Evolutionary conservation across 2,797 vertebrate species (phyloP).

Genomic region (Micropoecilia bifurca): DNA sequence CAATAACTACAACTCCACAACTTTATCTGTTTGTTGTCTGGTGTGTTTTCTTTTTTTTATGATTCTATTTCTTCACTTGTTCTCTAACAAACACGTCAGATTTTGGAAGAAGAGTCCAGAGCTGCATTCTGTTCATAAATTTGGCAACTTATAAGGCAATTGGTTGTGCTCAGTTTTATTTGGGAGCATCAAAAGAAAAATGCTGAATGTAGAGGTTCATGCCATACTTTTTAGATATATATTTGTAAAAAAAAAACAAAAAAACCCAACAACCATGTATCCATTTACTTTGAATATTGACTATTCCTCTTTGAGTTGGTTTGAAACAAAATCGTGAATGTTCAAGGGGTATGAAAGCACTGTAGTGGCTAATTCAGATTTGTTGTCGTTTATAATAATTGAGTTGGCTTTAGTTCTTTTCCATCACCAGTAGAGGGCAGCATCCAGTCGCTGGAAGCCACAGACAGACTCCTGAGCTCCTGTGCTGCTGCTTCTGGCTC

Average conservation of each 20-base stretch:
- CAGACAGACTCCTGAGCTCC: constrained; percentile 40
- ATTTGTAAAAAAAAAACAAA: neutral
- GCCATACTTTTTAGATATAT: neutral
- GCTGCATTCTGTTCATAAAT: neutral
- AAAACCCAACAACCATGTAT: neutral
- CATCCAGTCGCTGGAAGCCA: constrained; percentile 18
- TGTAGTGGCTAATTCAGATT: neutral
- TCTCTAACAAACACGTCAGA: neutral
- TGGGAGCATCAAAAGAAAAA: neutral
- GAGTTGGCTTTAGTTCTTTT: neutral
- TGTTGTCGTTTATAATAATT: neutral
- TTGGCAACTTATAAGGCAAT: neutral
- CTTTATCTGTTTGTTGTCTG: neutral
- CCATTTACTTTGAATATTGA: neutral
- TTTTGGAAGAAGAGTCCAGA: neutral
- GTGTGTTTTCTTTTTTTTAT: neutral
- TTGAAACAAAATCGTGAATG: neutral
- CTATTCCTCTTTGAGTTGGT: neutral
- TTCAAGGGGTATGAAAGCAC: neutral
- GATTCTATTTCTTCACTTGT: neutral
- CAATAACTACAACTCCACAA: neutral
- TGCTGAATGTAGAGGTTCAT: neutral
- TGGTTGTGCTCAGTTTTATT: neutral
- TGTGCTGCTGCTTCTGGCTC: constrained; percentile 59
- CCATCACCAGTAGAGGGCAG: constrained; percentile 59